Conservation (phyloP, 2,888 invertebrate genomes). For the Agonopterix arenella region DNA sequence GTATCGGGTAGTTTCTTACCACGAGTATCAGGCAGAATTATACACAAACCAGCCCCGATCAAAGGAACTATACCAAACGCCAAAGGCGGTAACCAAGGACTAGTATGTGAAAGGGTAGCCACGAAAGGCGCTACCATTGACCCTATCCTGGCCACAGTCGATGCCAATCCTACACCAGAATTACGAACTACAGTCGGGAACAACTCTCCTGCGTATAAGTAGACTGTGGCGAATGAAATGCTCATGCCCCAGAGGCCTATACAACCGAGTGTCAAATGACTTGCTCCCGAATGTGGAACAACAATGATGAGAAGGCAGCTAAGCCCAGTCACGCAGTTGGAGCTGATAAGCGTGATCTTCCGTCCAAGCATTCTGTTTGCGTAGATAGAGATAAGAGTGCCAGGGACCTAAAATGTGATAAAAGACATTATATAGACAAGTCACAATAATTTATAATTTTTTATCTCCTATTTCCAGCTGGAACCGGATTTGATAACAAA, state of each 20-base stretch:
- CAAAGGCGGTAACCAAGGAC: conserved; percentile 81
- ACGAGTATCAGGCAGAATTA: conserved; percentile 86
- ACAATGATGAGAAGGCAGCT: conserved; percentile 80
- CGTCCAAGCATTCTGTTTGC: conserved; percentile 82
- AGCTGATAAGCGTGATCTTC: conserved; percentile 79
- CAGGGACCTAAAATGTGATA: conserved; percentile 63
- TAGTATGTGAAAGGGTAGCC: conserved; percentile 77
- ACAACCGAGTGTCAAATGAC: conserved; percentile 80
- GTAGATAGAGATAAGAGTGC: conserved; percentile 80
- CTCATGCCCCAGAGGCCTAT: conserved; percentile 88
- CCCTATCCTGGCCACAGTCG: conserved; percentile 90
- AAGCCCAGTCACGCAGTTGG: conserved; percentile 80
- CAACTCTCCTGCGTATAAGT: conserved; percentile 91
- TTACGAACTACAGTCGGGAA: conserved; percentile 94
- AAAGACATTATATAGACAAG: no score
- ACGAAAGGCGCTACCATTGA: conserved; percentile 91
- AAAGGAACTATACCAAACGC: conserved; percentile 84
- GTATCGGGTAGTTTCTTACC: conserved; percentile 87
- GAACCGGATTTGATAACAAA: no score
- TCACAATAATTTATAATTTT: no score
- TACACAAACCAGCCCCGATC: conserved; percentile 80
- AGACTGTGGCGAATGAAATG: conserved; percentile 89
- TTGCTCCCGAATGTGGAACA: conserved; percentile 62
- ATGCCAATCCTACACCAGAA: conserved; percentile 90
- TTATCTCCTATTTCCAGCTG: no score